A percentile compares a stretch with the other conserved stretches of the same genome.
These are phyloP conservation scores for Axis porcinus DNA, from an alignment of 2,113 vertebrate genomes.

Conservation along the genomic window DNA sequence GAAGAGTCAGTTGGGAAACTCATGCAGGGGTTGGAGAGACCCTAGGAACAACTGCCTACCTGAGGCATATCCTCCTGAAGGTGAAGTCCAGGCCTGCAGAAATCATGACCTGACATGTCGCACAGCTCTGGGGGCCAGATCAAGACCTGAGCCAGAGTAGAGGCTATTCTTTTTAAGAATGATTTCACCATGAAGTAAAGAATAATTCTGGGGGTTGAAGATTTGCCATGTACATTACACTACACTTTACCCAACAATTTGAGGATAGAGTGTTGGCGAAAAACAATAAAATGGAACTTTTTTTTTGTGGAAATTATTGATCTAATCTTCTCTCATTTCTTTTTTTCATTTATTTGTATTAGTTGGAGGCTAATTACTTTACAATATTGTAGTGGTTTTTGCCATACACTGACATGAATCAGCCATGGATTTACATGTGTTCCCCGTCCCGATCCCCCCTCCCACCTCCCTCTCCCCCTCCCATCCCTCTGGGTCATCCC, in stretches of 20 bases:
- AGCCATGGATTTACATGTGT: too few relatives aligned
- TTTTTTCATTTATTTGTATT: too few relatives aligned
- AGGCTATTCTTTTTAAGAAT: neutral
- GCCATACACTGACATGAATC: too few relatives aligned
- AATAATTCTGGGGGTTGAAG: neutral
- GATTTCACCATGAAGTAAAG: neutral
- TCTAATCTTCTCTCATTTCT: too few relatives aligned
- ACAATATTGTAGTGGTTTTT: too few relatives aligned
- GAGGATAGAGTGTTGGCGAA: neutral
- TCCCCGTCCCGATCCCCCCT: too few relatives aligned
- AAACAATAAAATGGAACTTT: neutral
- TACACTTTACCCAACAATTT: neutral
- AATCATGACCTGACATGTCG: neutral
- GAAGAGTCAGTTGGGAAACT: neutral
- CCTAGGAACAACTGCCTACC: neutral
- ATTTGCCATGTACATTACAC: neutral
- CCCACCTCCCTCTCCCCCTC: too few relatives aligned
- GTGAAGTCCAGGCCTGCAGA: neutral
- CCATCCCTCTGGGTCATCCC: too few relatives aligned
- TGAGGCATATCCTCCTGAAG: neutral
- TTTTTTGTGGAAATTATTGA: too few relatives aligned
- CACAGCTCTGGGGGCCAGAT: neutral
- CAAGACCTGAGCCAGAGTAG: neutral
- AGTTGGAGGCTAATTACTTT: too few relatives aligned
- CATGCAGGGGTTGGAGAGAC: neutral